These are phyloP conservation scores for Azorinus chamasolen DNA, from an alignment of 2,888 invertebrate genomes.

Conservation along the genomic window DNA sequence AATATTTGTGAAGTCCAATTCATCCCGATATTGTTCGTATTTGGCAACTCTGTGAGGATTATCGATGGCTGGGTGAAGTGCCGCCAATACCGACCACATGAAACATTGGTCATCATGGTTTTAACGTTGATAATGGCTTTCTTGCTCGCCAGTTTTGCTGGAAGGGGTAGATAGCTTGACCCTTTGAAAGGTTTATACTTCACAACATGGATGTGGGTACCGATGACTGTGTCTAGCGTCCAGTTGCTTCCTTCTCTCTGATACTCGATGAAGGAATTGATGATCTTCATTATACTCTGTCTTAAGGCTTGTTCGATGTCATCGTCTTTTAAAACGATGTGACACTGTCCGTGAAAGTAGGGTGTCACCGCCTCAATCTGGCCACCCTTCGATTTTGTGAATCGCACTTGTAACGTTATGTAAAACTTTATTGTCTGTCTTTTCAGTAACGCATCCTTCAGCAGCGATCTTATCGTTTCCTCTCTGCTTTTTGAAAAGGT, in stretches of 20 bases:
- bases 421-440: too few species aligned
- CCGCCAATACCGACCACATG: constrained; percentile 28
- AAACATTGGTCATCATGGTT: constrained; percentile 40
- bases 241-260: constrained; percentile 26
- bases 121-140: constrained; percentile 38
- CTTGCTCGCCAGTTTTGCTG: constrained; percentile 37
- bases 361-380: too few species aligned
- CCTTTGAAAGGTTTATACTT: constrained; percentile 54
- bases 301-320: too few species aligned
- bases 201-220: background rate
- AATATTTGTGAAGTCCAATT: constrained; percentile 25
- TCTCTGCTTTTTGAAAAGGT: too few species aligned
- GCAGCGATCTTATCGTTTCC: too few species aligned
- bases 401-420: too few species aligned
- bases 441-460: too few species aligned
- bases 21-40: constrained; percentile 15
- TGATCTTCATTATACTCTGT: too few species aligned
- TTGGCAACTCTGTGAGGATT: constrained; percentile 14
- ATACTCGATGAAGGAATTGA: constrained; percentile 8
- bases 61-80: constrained; percentile 1
- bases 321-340: too few species aligned
- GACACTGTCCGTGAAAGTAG: too few species aligned
- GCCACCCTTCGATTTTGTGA: too few species aligned
- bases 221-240: constrained; percentile 22
- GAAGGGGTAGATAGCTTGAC: constrained; percentile 48